Percentiles rank a stretch among this genome's conserved stretches.
Conservation (phyloP, 1,140 invertebrate species). For the Cotesia vestalis region DNA sequence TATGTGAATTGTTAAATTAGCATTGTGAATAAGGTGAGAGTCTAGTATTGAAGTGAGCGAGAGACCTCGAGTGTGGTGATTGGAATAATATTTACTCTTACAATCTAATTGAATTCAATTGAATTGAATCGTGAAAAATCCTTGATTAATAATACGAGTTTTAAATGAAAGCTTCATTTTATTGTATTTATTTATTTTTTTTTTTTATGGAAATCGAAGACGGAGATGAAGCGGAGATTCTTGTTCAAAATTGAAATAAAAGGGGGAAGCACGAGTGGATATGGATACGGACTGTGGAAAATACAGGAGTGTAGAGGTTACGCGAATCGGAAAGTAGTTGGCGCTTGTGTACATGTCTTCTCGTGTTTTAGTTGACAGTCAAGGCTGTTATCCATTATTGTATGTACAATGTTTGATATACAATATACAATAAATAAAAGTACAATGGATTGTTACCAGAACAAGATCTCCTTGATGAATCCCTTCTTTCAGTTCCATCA, state of each 20-base stretch:
- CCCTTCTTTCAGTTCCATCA: not conserved
- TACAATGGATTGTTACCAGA: constrained; percentile 1
- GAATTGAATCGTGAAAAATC: not conserved
- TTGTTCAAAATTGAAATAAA: no score
- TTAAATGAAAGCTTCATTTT: no score
- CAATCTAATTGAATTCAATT: not conserved
- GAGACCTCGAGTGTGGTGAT: constrained; percentile 2
- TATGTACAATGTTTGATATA: not conserved
- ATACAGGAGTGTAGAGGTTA: not conserved
- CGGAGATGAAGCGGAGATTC: not conserved
- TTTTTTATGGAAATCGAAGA: not conserved
- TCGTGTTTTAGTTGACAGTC: constrained; percentile 28
- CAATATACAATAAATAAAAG: not conserved
- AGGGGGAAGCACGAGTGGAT: not conserved
- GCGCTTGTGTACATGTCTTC: not conserved
- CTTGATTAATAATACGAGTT: not conserved
- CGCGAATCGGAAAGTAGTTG: not conserved
- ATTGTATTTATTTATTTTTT: no score
- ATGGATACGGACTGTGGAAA: not conserved
- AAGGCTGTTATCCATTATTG: constrained; percentile 27
- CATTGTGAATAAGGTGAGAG: constrained; percentile 10
- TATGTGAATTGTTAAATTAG: not conserved
- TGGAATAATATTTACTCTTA: not conserved
- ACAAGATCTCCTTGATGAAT: constrained; percentile 23
- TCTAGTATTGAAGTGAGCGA: not conserved